Base-by-base conservation (phyloP, 2,888 invertebrate species). In the Lobophora halterata region DNA sequence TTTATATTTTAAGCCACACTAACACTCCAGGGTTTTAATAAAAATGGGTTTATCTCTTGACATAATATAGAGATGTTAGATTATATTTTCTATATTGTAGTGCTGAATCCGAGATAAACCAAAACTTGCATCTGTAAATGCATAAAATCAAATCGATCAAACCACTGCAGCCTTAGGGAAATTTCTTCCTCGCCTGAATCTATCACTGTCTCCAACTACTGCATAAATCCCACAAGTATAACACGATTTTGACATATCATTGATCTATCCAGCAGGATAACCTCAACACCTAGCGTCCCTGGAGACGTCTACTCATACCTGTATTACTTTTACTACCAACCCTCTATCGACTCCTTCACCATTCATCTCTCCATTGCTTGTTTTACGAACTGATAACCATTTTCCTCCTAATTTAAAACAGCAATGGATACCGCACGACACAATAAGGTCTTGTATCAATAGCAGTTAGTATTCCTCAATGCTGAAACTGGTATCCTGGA, bases 181-280 rank as follows among this genome's bases (percentile, higher is more conserved):
- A 49, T 52, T 49, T 55, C 44, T 55, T 49, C 59, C 61, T 57
- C 42, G 49, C 64, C 50, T 59, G 71, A 71, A 83, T 83, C 79
- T 79, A 80, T 83, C 85, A 82, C 63, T 74, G 79, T 80, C 80
- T 58, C 62, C 65, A 71, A 66, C 65, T 62, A 63, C 68, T 64
- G 69, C 72, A 71, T 69, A 72, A 79, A 73, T 82, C 82, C 82
- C 80, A 73, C 71, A 77, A 75, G 80, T 73, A 76, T 74, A 78
- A 80, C 78, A 70, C 72, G 70, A 70, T 83, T 86, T 79, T 86
- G 86, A 86, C 83, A 74, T 79, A 79, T 75, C 80, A 82, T 82
- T 83, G 85, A 83, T 83, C 73, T 80, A 79, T 77, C 74, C 73
- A 58, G 71, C 67, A 65, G 66, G 45, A 76, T 77, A 76, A 79